Evolutionary conservation across 2,797 vertebrate species (phyloP).

Genomic region (Pampus argenteus): DNA sequence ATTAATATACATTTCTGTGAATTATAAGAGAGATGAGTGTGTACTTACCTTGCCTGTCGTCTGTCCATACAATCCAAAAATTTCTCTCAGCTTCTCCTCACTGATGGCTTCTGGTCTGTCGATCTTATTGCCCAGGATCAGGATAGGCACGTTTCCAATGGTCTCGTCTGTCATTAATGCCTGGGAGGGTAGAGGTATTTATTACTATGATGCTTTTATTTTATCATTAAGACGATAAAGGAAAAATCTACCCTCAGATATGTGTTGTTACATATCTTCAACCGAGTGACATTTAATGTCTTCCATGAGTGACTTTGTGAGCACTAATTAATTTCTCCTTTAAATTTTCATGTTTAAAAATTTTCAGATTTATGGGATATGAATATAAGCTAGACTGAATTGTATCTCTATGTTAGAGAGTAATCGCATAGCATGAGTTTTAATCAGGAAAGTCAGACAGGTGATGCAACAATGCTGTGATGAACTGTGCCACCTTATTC

Average conservation of each 20-base stretch:
- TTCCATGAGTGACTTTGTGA: background rate
- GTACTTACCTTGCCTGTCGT: slow-evolving; percentile 94
- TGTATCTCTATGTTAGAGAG: background rate
- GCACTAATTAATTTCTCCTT: background rate
- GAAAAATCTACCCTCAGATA: background rate
- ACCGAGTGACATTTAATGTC: background rate
- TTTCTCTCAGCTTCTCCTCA: slow-evolving; percentile 93
- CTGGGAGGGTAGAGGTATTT: slow-evolving; percentile 67
- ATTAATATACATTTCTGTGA: background rate
- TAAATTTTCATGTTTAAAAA: background rate
- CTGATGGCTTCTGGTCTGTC: slow-evolving; percentile 97
- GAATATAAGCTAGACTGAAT: background rate
- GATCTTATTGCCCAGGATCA: slow-evolving; percentile 98
- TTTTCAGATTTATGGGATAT: too few species aligned
- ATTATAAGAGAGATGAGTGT: background rate
- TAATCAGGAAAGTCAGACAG: background rate
- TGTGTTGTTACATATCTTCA: background rate
- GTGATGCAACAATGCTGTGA: background rate
- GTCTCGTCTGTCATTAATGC: slow-evolving; percentile 98
- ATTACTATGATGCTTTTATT: background rate
- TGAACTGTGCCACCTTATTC: background rate
- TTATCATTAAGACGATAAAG: background rate
- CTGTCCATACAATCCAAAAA: slow-evolving; percentile 94
- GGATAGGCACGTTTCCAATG: slow-evolving; percentile 96
- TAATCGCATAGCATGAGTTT: background rate